Conservation (phyloP, 2,797 vertebrate genomes). For the Bovichtus diacanthus region DNA sequence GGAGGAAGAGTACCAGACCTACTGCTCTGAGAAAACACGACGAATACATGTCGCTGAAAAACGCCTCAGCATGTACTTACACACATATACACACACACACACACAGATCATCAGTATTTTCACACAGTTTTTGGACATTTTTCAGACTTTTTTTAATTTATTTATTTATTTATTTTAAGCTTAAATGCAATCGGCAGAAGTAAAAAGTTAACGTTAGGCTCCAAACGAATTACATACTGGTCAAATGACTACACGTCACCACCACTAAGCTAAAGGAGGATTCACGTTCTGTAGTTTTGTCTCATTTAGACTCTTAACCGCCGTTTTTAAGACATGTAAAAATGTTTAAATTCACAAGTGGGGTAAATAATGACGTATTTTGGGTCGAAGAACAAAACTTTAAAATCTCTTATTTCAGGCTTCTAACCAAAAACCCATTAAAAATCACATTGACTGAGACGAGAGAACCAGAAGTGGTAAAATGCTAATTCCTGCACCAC, state of each 20-base stretch:
- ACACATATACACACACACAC: slow-evolving; percentile 19
- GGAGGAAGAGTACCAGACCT: slow-evolving; percentile 75
- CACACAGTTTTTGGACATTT: background rate
- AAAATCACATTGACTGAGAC: background rate
- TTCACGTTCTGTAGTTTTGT: too few species aligned
- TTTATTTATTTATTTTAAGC: too few species aligned
- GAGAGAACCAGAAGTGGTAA: background rate
- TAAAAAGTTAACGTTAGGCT: too few species aligned
- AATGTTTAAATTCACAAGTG: background rate
- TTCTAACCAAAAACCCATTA: background rate
- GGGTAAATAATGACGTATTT: background rate
- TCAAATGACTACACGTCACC: too few species aligned
- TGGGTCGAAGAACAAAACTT: background rate
- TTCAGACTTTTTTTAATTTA: too few species aligned
- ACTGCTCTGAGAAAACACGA: slow-evolving; percentile 82
- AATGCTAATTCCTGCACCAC: too few species aligned
- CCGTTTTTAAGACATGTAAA: background rate
- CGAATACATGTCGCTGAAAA: slow-evolving; percentile 77
- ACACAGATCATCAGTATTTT: background rate
- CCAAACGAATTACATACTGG: too few species aligned
- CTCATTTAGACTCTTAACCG: background rate
- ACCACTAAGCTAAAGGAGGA: too few species aligned
- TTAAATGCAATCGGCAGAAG: too few species aligned
- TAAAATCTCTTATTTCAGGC: background rate
- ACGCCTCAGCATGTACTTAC: slow-evolving; percentile 83